Conservation (phyloP, 2,113 vertebrate genomes). For the Chrysemys picta region DNA sequence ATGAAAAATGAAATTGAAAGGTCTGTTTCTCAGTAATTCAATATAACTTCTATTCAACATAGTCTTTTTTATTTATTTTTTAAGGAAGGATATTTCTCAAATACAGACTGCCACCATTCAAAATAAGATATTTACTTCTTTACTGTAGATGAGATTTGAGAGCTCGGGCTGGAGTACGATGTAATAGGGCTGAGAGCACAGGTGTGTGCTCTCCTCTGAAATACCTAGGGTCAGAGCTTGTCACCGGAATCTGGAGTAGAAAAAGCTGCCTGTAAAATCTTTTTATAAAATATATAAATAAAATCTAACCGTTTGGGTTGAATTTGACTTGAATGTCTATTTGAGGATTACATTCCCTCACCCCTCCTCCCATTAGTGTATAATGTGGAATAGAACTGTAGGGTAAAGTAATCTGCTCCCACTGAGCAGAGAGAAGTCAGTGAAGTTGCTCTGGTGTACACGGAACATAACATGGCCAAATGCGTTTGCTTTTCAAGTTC, state of each 20-base stretch:
- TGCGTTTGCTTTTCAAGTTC: background rate
- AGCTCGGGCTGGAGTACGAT: background rate
- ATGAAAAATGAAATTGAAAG: background rate
- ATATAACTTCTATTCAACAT: background rate
- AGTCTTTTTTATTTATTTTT: too few species aligned
- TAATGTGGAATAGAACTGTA: background rate
- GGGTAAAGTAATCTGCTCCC: background rate
- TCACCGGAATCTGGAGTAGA: background rate
- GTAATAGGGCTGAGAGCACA: background rate
- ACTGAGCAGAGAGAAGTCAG: rapidly evolving
- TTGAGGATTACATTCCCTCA: background rate
- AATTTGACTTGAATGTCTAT: background rate
- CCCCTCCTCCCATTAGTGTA: background rate
- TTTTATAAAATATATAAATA: background rate
- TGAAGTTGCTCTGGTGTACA: background rate
- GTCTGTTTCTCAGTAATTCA: background rate
- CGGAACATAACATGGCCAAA: background rate
- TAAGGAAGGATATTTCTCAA: background rate
- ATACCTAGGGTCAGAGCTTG: background rate
- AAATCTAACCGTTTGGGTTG: background rate
- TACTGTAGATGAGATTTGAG: background rate
- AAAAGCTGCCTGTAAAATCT: background rate
- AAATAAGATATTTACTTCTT: background rate
- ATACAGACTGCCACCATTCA: background rate
- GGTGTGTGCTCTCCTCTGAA: background rate